These are phyloP conservation scores for Ceratina calcarata DNA, from an alignment of 1,140 invertebrate species.

Conservation along the genomic window DNA sequence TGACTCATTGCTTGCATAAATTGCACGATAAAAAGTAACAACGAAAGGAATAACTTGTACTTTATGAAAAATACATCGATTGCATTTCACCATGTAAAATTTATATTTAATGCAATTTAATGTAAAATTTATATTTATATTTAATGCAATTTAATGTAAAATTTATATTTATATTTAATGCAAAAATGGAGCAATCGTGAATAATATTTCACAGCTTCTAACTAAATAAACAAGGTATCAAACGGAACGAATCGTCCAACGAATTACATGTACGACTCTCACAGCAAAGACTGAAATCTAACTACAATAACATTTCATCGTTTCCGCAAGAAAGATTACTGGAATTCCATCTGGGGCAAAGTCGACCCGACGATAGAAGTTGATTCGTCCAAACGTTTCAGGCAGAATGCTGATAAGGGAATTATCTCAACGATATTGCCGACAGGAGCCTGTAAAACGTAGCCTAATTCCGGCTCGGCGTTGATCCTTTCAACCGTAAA, in stretches of 20 bases:
- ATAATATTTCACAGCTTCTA: background rate
- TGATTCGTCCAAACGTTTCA: conserved; percentile 28
- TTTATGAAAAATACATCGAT: too few species aligned
- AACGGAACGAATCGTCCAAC: background rate
- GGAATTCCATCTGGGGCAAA: background rate
- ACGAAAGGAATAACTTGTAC: too few species aligned
- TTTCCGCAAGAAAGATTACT: too few species aligned
- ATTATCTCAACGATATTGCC: conserved; percentile 34
- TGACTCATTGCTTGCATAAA: too few species aligned
- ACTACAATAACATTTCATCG: conserved; percentile 19
- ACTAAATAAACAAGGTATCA: too few species aligned
- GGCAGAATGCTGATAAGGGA: conserved; percentile 32
- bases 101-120: too few species aligned
- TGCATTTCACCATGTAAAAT: too few species aligned
- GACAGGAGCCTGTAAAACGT: background rate
- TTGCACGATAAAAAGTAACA: too few species aligned
- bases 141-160: background rate
- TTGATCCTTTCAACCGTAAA: background rate
- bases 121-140: background rate
- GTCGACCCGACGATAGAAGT: conserved; percentile 5
- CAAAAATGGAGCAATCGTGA: conserved; percentile 4
- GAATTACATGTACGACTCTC: background rate
- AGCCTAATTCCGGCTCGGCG: background rate
- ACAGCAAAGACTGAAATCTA: background rate
- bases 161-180: background rate